These are phyloP conservation scores for Chironomus tentans DNA, from an alignment of 2,888 invertebrate species.

Conservation along the genomic window DNA sequence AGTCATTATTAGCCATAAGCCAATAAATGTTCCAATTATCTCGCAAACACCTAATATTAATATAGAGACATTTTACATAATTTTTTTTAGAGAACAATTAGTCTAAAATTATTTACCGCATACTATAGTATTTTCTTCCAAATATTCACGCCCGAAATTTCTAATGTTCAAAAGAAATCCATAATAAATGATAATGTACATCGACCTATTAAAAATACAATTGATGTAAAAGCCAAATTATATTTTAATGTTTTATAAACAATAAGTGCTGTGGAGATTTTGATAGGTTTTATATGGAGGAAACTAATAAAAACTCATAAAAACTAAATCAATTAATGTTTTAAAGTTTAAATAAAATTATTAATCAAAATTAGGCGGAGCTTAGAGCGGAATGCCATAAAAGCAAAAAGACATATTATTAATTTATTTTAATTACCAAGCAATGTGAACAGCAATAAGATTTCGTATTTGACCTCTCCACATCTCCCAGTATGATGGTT, in stretches of 20 bases:
- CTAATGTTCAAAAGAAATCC: slow-evolving; percentile 44
- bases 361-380: no score
- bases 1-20: slow-evolving; percentile 38
- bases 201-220: slow-evolving; percentile 30
- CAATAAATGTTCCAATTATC: slow-evolving; percentile 40
- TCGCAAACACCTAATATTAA: slow-evolving; percentile 36
- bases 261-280: no score
- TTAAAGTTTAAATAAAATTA: no score
- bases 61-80: no score
- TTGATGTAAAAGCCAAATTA: no score
- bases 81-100: no score
- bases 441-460: not conserved
- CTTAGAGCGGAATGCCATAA: no score
- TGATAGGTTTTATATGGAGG: no score
- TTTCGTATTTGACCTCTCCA: slow-evolving; percentile 37
- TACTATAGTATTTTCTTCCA: slow-evolving; percentile 41
- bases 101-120: slow-evolving; percentile 38
- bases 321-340: no score
- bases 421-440: not conserved
- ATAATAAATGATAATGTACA: slow-evolving; percentile 43
- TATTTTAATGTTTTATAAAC: no score
- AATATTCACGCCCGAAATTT: slow-evolving; percentile 42
- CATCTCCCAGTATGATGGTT: slow-evolving; percentile 39
- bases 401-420: no score
- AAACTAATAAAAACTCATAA: no score